phyloP scores from a whole-genome alignment of 30 jellyfish, hydroid and myxozoan species.

The Chironex yamaguchii region DNA sequence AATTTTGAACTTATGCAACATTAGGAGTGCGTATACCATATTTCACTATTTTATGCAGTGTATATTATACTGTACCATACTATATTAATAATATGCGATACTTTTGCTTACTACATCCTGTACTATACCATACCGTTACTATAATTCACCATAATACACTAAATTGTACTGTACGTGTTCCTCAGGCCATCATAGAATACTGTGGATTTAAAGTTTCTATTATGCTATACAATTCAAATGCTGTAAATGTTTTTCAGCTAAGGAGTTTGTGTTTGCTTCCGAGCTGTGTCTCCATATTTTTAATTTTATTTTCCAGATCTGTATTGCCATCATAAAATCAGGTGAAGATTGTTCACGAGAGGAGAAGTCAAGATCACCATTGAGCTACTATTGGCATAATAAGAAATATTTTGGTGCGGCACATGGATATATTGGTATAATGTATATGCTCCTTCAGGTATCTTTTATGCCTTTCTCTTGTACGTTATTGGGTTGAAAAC shows the following conservation, averaged over 20 bases:
- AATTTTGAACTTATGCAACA: no score
- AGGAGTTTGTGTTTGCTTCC: not conserved
- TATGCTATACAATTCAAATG: not conserved
- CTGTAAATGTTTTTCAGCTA: not conserved
- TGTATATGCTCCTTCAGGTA: conserved; percentile 73
- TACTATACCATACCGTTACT: not conserved
- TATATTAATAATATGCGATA: no score
- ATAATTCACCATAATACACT: not conserved
- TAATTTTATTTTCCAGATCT: conserved; percentile 38
- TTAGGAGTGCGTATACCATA: no score
- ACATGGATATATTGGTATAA: conserved; percentile 89
- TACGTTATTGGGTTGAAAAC: not conserved
- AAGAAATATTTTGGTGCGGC: conserved; percentile 93
- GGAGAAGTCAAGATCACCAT: conserved; percentile 46
- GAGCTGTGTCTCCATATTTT: not conserved
- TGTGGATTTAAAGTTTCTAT: not conserved
- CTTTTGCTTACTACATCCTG: no score
- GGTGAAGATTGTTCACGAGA: conserved; percentile 63
- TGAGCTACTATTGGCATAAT: conserved; percentile 79
- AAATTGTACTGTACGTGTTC: no score
- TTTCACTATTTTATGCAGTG: no score
- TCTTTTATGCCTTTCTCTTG: conserved; percentile 1
- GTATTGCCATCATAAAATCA: conserved; percentile 47
- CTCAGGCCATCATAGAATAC: no score
- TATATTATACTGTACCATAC: no score